Evolutionary conservation across 2,113 vertebrate species (phyloP), one percentile per base, ranked within the genome.

Genomic region (Xiphorhynchus elegans): DNA sequence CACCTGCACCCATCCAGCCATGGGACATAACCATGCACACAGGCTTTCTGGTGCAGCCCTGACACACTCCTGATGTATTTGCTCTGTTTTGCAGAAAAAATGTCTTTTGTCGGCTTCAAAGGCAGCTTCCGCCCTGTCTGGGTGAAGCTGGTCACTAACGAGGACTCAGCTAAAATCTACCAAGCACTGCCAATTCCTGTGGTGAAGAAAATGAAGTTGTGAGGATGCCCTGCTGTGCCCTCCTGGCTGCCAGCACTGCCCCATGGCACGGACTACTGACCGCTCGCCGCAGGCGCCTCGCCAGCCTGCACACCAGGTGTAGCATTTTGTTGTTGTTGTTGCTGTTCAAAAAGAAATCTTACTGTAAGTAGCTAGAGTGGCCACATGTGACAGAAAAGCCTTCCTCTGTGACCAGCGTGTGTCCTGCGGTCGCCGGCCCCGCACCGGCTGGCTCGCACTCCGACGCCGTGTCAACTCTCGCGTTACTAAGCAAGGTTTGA

Each of bases 111-210:
- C 0, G 99, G 99, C 79, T 99, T 98, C 97, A 99, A 98, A 90
- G 99, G 99, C 84, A 91, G 90, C 90, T 99, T 98, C 96, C 97
- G 58, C 52, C 98, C 99, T 2, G 95, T 96, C 79, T 99, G 99
- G 99, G 98, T 99, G 91, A 98, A 96, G 37, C 89, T 99, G 96
- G 95, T 95, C 58, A 98, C 98, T 0, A 95, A 95, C 3, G 97
- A 98, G 50, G 97, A 98, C 40, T 96, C 96, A 1, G 98, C 98
- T 58, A 99, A 98, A 73, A 98, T 99, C 94, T 98, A 98, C 82
- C 98, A 99, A 93, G 99, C 98, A 3, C 97, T 99, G 76, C 99
- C 99, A 40, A 85, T 99, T 70, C 98, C 98, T 25, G 98, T 99
- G 91, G 94, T 98, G 94, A 98, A 97, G 95, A 98, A 98, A 97